A percentile compares a stretch with the other conserved stretches of the same genome.
Evolutionary conservation across 1,140 invertebrate genomes (phyloP).

Genomic region (Polyergus mexicanus): DNA sequence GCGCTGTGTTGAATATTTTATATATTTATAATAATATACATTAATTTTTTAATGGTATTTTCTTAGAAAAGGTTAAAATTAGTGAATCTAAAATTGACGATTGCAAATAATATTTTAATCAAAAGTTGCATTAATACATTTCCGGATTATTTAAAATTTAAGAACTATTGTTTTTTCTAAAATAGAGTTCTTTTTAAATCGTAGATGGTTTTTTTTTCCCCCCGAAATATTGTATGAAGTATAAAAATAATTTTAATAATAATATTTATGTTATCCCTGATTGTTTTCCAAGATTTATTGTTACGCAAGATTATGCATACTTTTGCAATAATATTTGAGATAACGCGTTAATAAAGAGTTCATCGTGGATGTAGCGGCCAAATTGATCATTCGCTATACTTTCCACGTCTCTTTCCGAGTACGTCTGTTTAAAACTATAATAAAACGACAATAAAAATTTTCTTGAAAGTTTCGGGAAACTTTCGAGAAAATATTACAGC

Average conservation of each 20-base stretch:
- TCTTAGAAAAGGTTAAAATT: background rate
- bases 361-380: background rate
- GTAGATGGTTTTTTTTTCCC: background rate
- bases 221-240: too few species aligned
- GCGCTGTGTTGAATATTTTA: background rate
- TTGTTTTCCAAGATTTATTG: too few species aligned
- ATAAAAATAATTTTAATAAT: too few species aligned
- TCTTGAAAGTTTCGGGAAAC: slow-evolving; percentile 12
- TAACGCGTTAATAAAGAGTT: slow-evolving; percentile 20
- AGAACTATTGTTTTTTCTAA: background rate
- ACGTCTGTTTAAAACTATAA: background rate
- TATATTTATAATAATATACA: background rate
- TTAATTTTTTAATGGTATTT: background rate
- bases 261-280: too few species aligned
- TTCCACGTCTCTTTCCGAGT: background rate
- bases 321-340: slow-evolving; percentile 21
- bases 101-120: background rate
- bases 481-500: background rate
- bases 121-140: background rate
- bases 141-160: background rate
- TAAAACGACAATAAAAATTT: background rate
- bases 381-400: background rate
- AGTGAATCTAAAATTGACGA: background rate
- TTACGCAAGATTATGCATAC: background rate
- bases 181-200: background rate